Conservation (phyloP, 1,140 invertebrate genomes). For the Portunus trituberculatus region DNA sequence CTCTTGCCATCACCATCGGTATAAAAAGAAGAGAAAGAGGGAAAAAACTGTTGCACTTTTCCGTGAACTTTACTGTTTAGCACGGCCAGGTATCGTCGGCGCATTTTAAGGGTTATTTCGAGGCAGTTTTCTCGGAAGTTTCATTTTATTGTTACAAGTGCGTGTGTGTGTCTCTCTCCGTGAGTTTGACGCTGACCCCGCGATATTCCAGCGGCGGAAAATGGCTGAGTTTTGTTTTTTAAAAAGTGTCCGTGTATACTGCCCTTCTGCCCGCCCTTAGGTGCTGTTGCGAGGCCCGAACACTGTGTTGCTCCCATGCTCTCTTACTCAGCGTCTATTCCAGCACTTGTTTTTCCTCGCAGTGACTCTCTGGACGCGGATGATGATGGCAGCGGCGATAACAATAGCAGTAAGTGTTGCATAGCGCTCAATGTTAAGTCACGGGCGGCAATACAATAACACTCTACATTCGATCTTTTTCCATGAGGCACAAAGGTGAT, state of each 20-base stretch:
- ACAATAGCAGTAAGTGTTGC: too few species aligned
- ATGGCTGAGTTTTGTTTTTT: not conserved
- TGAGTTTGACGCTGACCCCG: constrained; percentile 6
- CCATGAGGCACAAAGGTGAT: too few species aligned
- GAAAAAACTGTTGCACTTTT: not conserved
- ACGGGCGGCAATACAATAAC: too few species aligned
- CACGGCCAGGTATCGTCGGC: not conserved
- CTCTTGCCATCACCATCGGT: not conserved
- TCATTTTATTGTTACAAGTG: not conserved
- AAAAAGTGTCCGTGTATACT: not conserved
- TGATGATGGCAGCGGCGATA: too few species aligned
- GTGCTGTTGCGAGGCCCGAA: too few species aligned
- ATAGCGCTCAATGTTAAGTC: too few species aligned
- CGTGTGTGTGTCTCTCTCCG: not conserved
- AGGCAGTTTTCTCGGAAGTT: not conserved
- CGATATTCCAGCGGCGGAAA: not conserved
- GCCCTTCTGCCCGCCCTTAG: not conserved
- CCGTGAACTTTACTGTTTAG: constrained; percentile 12
- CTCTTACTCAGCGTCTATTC: too few species aligned
- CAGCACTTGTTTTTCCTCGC: too few species aligned
- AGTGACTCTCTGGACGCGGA: too few species aligned
- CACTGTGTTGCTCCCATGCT: too few species aligned
- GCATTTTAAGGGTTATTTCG: not conserved
- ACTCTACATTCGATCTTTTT: too few species aligned
- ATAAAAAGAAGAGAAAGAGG: too few species aligned